Base-by-base conservation (phyloP, 1,140 invertebrate species). In the Magallana angulata region DNA sequence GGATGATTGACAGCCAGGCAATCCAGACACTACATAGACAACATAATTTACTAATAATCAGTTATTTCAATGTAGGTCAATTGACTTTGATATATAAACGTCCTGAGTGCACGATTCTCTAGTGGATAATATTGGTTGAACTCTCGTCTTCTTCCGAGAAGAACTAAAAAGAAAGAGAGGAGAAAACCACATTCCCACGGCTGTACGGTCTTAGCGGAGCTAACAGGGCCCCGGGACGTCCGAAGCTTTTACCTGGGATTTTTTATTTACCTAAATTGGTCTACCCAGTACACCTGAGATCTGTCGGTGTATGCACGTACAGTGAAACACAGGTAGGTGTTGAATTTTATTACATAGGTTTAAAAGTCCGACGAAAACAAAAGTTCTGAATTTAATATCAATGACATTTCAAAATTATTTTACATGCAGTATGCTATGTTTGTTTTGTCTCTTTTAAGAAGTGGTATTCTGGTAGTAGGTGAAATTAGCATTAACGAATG, bases 1-100 rank as follows among this genome's bases (percentile, higher is more conserved):
- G 8, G 12, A 76, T 76, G 68, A 76, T 76, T 76, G 68, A 76
- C 68, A 76, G 68, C 68, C 12, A 30, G 14, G 24, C 64, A 62
- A 8, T 76, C 9, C 14, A 76, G 24, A 24, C 18, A 11, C 36
- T 48, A 2, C 36, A 30, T 30, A 76, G 68, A 76, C 68, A 76
- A 76, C 68, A 76, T 76, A 76, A 76, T 76, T 76, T 76, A 76
- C 68, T 76, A 76, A 76, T 76, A 76, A 76, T 76, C 68, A 76
- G 68, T 76, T 76, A 76, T 48, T 76, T 12, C 24, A 12, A 76
- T 30, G 68, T 76, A 36, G 68, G 68, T 76, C 68, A 76, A 76
- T 76, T 76, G 68, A 76, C 36, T 76, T 76, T 76, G 68, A 76
- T 76, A 24, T 76, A 76, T 24, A 12, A 12, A 11, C 18, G 12